A percentile compares a stretch with the other conserved stretches of the same genome.
Evolutionary conservation across 2,113 vertebrate genomes (phyloP).

Genomic region (chimpanzee (Pan troglodytes)): DNA sequence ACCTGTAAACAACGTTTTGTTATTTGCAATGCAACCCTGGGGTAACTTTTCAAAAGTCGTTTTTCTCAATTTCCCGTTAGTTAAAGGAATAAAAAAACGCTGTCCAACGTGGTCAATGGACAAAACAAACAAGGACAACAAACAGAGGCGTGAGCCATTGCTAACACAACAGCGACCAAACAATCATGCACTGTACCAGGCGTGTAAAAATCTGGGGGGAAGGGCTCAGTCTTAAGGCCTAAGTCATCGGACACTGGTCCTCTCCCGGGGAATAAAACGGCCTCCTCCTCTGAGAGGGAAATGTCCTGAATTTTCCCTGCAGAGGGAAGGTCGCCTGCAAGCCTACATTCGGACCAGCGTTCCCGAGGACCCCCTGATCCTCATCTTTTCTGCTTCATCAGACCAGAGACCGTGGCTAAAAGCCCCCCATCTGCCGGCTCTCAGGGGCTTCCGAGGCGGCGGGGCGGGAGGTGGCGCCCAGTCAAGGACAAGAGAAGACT

Average conservation of each 20-base stretch:
- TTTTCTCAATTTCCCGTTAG: neutral
- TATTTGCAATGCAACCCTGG: neutral
- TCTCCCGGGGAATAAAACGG: neutral
- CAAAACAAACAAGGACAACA: neutral
- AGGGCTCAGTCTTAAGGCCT: neutral
- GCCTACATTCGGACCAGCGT: neutral
- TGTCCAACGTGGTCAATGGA: neutral
- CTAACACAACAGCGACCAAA: neutral
- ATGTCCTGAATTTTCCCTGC: neutral
- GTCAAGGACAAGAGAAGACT: conserved; percentile 71
- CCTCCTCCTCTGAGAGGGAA: neutral
- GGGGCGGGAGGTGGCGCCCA: neutral
- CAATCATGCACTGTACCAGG: too few relatives aligned
- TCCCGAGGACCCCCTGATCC: neutral
- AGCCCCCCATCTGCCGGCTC: neutral
- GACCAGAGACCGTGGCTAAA: neutral
- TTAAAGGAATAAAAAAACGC: neutral
- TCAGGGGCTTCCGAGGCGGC: neutral
- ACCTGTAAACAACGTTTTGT: neutral
- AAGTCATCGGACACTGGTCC: conserved; percentile 34
- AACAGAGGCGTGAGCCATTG: neutral
- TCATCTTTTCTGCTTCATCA: neutral
- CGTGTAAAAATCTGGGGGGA: neutral
- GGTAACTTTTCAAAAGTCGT: neutral
- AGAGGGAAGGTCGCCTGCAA: neutral